Evolutionary conservation across 2,888 invertebrate species (phyloP), one percentile per base, ranked within the genome.

Genomic region (Lottia gigantea): DNA sequence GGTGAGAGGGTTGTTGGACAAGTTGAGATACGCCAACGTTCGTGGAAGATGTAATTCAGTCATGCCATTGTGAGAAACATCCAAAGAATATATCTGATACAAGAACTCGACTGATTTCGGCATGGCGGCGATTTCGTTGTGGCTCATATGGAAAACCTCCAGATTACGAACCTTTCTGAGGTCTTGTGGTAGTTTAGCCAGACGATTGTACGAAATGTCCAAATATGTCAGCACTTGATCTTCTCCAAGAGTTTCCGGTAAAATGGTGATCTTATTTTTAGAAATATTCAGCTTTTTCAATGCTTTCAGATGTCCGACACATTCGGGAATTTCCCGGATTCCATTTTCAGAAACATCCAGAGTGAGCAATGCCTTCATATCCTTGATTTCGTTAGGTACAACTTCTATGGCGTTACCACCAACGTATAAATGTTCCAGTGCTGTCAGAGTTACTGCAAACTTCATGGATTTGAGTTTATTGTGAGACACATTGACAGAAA

Each of bases 401-500:
- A 81, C 79, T 40, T 84, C 83, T 0, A 88, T 78, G 23, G 76
- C 72, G 74, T 88, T 88, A 67, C 78, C 74, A 6, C 83, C 77
- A 0, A 86, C 70, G 67, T 85, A 73, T 25, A 87, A 75, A 16
- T 79, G 77, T 71, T 86, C 81, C 31, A 85, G 72, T 7, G 78
- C 75, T 62, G 76, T 80, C 47, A 85, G 68, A 46, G 74, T 78
- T 15, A 82, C 81, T 0, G 83, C 82, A 67, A 83, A 84, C 71
- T 82, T 83, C 80, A 86, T 82, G 0, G 85, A 83, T 40, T 74
- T 80, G 46, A 88, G 80, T 72, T 83, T 82, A 77, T 88, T 88
- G 62, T 84, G 77, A 6, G 85, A 82, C 6, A 86, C 82, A 55
- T 86, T 76, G 23, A 88, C 61, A 26, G 76, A 78, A 25, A 82